A percentile compares a stretch with the other conserved stretches of the same genome.
phyloP scores from a whole-genome alignment of 2,113 vertebrate genomes.

The Excalfactoria chinensis region DNA sequence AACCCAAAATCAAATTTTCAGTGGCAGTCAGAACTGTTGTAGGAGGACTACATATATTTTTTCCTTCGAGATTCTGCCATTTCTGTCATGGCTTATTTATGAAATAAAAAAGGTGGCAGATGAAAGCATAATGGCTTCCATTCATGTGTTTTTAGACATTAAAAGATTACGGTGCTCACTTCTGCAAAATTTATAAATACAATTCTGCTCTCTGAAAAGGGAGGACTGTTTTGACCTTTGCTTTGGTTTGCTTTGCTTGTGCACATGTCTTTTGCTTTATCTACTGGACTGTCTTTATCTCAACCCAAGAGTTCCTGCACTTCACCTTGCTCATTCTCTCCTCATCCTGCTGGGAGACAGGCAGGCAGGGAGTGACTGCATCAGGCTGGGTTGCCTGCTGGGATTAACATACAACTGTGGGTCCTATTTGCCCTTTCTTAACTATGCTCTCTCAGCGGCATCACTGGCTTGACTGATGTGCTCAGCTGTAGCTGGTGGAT shows the following conservation, averaged over 20 bases:
- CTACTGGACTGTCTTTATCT: neutral
- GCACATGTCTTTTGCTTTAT: neutral
- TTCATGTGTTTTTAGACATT: neutral
- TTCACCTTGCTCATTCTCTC: neutral
- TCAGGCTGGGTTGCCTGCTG: neutral
- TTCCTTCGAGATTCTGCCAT: neutral
- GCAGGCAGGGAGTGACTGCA: neutral
- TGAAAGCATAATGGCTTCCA: neutral
- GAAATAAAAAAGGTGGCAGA: neutral
- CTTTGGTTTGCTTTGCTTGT: neutral
- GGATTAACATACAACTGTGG: neutral
- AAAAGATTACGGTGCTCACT: neutral
- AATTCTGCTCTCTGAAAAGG: neutral
- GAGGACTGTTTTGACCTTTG: neutral
- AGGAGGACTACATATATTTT: neutral
- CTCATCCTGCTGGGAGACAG: neutral
- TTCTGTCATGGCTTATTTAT: neutral
- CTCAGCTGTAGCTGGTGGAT: fast-evolving
- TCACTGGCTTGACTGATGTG: fast-evolving
- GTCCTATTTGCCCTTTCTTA: neutral
- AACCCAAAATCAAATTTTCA: neutral
- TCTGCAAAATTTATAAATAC: neutral
- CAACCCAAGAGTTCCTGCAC: neutral
- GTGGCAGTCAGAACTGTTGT: neutral
- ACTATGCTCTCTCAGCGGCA: fast-evolving